A percentile compares a stretch with the other conserved stretches of the same genome.
These are phyloP conservation scores for Phaethornis superciliosus DNA, from an alignment of 2,113 vertebrate genomes.

Conservation along the genomic window DNA sequence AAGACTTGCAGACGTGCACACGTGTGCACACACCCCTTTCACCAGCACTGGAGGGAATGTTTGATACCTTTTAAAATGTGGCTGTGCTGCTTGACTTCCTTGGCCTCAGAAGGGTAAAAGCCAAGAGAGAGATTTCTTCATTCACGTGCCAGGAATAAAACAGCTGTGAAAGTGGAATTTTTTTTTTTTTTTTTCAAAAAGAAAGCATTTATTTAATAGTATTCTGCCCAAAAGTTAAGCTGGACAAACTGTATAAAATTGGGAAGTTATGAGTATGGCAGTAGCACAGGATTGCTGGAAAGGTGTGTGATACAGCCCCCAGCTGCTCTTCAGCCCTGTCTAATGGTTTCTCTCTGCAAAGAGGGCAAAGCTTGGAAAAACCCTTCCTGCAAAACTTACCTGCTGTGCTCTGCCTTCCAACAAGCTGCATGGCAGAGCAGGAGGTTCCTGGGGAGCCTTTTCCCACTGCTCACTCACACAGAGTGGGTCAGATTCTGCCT, in stretches of 20 bases:
- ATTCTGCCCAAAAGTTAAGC: neutral
- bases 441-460: neutral
- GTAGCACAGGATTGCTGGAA: neutral
- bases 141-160: neutral
- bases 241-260: neutral
- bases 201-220: neutral
- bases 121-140: neutral
- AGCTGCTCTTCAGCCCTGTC: neutral
- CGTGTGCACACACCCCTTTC: neutral
- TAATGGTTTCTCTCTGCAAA: neutral
- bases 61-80: neutral
- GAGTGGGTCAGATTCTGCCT: accelerated
- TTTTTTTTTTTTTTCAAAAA: neutral
- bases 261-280: neutral
- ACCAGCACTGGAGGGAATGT: neutral
- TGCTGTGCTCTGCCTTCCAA: neutral
- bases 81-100: neutral
- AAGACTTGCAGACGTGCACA: accelerated
- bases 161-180: neutral
- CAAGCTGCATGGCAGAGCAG: neutral
- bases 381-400: neutral
- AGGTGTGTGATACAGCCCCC: neutral
- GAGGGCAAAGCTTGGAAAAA: neutral
- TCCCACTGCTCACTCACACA: accelerated
- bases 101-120: neutral